Base-by-base conservation (phyloP, 2,888 invertebrate genomes). In the Plebejus anna region DNA sequence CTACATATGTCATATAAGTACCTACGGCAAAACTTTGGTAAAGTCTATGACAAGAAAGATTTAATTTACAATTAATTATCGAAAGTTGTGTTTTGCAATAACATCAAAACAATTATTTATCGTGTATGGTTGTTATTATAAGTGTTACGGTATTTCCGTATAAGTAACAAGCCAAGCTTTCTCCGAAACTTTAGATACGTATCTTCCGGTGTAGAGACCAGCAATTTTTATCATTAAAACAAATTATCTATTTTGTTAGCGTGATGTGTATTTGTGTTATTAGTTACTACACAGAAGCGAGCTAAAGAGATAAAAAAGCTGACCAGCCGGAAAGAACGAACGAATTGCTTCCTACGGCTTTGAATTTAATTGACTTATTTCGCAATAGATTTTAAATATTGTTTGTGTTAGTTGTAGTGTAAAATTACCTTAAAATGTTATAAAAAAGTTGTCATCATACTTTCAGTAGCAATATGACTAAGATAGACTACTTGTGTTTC, bases 211-310 rank as follows among this genome's bases (percentile, higher is more conserved):
- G 71, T 72, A 38, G 38, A 16, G 57, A 57, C 71, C 72, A 59
- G 70, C 32, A 71, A 72, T 76, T 57, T 76, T 76, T 72, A 76
- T 76, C 59, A 76, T 76, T 76, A 57, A 76, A 72, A 76, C 72
- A 72, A 76, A 72, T 76, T 76, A 76, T 72, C 71, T 76, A 38
- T 28, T 76, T 32, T 38, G 71, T 59, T 72, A 42, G 76, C 59
- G 76, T 72, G 76, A 42, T 71, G 51, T 32, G 32, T 13, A 73
- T n/a, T 28, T 11, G 3, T 72, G 9, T 47, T 42, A 42, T 71
- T 71, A 71, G 9, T 47, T 42, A 42, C 47, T 71, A 71, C 11
- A 70, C 70, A 70, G 70, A 32, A 70, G 32, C 70, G 28, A 70
- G 28, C 70, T 36, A 70, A 70, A 36, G 13, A 70, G 59, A 59